phyloP scores from a whole-genome alignment of 2,113 vertebrate genomes.

The Myrmecobius fasciatus region DNA sequence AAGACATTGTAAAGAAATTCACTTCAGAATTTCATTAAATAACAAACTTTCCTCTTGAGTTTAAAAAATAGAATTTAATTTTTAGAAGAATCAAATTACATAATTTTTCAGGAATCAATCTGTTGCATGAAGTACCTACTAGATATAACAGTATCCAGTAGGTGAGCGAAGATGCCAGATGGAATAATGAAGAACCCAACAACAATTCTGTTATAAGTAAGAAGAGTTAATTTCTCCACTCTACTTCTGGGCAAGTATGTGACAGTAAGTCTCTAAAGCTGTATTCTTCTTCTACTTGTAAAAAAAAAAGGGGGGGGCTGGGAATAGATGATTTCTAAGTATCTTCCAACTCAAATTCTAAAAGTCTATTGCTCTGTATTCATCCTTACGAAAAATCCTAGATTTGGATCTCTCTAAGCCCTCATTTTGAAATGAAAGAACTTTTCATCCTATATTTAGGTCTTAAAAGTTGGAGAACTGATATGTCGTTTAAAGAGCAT shows the following conservation, averaged over 20 bases:
- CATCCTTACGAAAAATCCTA: conserved; percentile 41
- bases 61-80: not conserved
- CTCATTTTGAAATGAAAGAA: conserved; percentile 43
- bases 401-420: not conserved
- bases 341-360: not conserved
- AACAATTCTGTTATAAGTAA: not conserved
- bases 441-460: conserved; percentile 19
- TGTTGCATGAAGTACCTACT: not conserved
- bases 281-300: not conserved
- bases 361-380: conserved; percentile 19
- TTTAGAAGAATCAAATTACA: conserved; percentile 5
- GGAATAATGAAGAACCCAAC: not conserved
- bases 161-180: not conserved
- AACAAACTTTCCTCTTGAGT: not conserved
- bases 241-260: not conserved
- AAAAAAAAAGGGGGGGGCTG: not conserved
- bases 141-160: not conserved
- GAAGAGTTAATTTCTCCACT: not conserved
- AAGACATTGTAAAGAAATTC: not conserved
- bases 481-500: not conserved
- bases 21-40: not conserved
- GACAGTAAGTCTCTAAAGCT: not conserved
- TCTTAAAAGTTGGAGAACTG: conserved; percentile 15
- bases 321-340: not conserved
- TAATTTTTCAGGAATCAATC: not conserved